Evolutionary conservation across 2,797 vertebrate genomes (phyloP), one percentile per base, ranked within the genome.

Genomic region (Neoniphon sammara): DNA sequence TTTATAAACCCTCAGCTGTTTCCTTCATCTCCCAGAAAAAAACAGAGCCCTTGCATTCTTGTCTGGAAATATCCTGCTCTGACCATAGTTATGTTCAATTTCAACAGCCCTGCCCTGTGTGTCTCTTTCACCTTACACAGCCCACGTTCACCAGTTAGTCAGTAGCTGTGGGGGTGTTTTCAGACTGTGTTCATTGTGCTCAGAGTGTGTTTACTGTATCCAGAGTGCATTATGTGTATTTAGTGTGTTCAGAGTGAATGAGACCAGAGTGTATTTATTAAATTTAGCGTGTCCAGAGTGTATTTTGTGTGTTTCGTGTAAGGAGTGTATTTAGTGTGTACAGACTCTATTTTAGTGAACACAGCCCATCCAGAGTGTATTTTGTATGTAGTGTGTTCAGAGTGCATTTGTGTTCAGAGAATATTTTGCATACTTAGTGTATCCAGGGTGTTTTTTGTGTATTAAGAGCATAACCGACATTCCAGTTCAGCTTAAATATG

Each of bases 1-100:
- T 95, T 95, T 95, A 94, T 94, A 95, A 89, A 91, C 90, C 92
- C 82, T 92, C 94, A 95, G 94, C 94, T 95, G 94, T 94, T 93
- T 93, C 91, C 93, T 91, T 92, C 92, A 93, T 92, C 91, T 91
- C 84, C 77, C 78, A 85, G 87, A 59, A 87, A 80, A 89, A 85
- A 91, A 84, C 75, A 82, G 74, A 85, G 85, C 83, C 80, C 86
- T 92, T 82, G 80, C 93, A 93, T 94, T 93, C 93, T 92, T 89
- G 84, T 91, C 93, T 94, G 87, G 87, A 95, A 95, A 95, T 95
- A 95, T 93, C 94, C 75, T 82, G 88, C 91, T 91, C 91, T 86
- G 83, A 94, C 92, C 92, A 91, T 86, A 93, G 92, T 93, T 93
- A 94, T 92, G 90, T 90, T 92, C 76, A 92, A 91, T 91, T 90